These are phyloP conservation scores for Gibbula magus DNA, from an alignment of 2,888 invertebrate species.

Conservation along the genomic window DNA sequence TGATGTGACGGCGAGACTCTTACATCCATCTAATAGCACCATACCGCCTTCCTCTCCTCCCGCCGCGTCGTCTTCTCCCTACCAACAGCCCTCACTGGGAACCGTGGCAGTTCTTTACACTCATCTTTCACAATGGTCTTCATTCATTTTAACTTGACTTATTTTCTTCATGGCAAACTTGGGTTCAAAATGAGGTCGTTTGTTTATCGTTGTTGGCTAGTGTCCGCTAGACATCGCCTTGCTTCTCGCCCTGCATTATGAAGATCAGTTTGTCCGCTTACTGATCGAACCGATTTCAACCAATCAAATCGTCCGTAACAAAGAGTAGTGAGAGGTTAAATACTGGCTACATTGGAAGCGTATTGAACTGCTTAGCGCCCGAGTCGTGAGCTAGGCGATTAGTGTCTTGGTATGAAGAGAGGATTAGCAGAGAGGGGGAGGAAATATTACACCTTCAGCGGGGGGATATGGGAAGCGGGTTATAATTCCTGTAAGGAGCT, in stretches of 20 bases:
- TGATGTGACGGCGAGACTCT: not conserved
- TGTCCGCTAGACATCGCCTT: slow-evolving; percentile 11
- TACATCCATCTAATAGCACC: not conserved
- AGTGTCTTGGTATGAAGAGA: not conserved
- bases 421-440: not conserved
- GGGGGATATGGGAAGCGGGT: not conserved
- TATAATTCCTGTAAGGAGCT: too few species aligned
- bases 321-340: slow-evolving; percentile 5
- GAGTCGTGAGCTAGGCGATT: not conserved
- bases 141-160: not conserved
- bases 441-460: not conserved
- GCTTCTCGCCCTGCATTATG: slow-evolving; percentile 4
- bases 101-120: not conserved
- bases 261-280: slow-evolving; percentile 11
- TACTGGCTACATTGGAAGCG: not conserved
- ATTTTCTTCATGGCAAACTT: slow-evolving; percentile 4
- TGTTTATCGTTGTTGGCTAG: slow-evolving; percentile 4
- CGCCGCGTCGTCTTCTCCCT: too few species aligned
- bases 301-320: slow-evolving; percentile 8
- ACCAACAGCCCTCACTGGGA: not conserved
- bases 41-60: not conserved
- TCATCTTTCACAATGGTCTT: not conserved
- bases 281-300: slow-evolving; percentile 4
- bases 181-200: slow-evolving; percentile 4
- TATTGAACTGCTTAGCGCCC: slow-evolving; percentile 1